These are phyloP conservation scores for Hirudinaria manillensis DNA, from an alignment of 2,888 invertebrate species.

Conservation along the genomic window DNA sequence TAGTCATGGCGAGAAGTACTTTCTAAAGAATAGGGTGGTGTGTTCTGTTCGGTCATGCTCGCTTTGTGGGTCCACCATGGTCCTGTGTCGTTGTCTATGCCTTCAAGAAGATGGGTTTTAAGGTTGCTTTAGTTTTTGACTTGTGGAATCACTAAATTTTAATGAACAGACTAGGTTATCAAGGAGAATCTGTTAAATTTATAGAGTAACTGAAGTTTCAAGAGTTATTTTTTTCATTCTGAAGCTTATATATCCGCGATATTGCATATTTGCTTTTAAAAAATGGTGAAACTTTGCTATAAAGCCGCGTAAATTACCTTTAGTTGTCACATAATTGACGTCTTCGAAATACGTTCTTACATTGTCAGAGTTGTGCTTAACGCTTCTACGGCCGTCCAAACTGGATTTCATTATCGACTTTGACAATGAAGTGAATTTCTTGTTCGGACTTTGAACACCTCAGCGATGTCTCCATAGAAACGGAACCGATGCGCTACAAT, in stretches of 20 bases:
- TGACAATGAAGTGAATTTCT: no score
- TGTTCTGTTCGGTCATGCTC: neutral
- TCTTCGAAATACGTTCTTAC: neutral
- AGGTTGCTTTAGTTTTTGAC: neutral
- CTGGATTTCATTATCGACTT: no score
- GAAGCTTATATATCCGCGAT: no score
- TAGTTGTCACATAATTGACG: neutral
- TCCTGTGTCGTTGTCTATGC: neutral
- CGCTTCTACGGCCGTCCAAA: neutral
- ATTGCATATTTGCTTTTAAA: no score
- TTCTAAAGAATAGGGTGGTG: neutral
- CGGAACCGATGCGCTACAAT: no score
- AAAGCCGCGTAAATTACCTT: constrained; percentile 9
- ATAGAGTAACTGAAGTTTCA: no score
- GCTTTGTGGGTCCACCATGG: constrained; percentile 13
- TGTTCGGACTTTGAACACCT: no score
- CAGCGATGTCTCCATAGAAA: no score
- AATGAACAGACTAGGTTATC: neutral
- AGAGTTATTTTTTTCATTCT: no score
- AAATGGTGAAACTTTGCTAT: no score
- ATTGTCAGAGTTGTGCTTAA: neutral
- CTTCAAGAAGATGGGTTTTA: neutral
- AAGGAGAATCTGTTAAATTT: no score
- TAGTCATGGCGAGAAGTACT: constrained; percentile 11
- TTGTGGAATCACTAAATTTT: no score